Evolutionary conservation across 2,113 vertebrate genomes (phyloP).

Genomic region (Eolophus roseicapilla): DNA sequence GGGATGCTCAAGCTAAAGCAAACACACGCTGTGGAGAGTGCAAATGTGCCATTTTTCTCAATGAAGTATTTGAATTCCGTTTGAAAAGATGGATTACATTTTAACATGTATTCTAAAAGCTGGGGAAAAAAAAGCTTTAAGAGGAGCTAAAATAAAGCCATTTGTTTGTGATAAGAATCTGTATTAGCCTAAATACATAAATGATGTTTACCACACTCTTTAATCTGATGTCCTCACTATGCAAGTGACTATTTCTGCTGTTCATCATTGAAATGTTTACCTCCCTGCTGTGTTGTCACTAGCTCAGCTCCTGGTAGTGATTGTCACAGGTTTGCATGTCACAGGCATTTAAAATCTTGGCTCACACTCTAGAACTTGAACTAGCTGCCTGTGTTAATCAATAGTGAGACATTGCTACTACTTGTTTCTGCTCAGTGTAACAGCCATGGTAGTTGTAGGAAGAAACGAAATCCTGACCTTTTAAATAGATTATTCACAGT

Average conservation of each 20-base stretch:
- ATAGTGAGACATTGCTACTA: neutral
- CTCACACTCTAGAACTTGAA: neutral
- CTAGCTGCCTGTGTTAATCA: neutral
- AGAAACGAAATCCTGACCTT: neutral
- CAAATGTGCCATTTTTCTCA: neutral
- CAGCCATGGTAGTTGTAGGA: neutral
- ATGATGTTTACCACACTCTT: neutral
- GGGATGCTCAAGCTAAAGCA: neutral
- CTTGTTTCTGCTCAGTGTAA: neutral
- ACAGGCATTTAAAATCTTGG: neutral
- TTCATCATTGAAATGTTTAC: neutral
- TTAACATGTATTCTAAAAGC: neutral
- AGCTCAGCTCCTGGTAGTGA: neutral
- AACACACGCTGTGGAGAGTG: too few species aligned
- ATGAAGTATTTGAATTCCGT: neutral
- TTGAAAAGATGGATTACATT: neutral
- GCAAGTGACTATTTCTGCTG: neutral
- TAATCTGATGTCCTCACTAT: neutral
- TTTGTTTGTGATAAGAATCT: neutral
- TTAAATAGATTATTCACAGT: neutral
- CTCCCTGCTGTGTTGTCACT: neutral
- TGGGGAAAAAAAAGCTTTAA: neutral
- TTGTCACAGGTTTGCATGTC: neutral
- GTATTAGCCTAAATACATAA: neutral
- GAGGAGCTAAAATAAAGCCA: neutral